Evolutionary conservation across 2,113 vertebrate species (phyloP).

Genomic region (Phaethornis superciliosus): DNA sequence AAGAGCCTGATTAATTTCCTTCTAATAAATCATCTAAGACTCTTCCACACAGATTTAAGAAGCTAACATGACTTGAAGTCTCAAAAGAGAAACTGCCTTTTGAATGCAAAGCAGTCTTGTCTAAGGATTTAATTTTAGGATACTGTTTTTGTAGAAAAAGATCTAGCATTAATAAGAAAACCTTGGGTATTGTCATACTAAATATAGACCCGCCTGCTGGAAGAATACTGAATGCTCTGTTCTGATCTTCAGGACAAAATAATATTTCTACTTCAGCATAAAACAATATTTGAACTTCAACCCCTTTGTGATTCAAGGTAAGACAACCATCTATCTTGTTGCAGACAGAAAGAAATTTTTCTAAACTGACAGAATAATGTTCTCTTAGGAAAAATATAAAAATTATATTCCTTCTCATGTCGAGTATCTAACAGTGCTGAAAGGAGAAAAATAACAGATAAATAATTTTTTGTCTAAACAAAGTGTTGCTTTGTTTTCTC

Average conservation of each 20-base stretch:
- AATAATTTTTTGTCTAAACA: neutral
- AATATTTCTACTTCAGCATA: neutral
- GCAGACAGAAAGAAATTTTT: neutral
- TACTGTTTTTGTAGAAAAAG: neutral
- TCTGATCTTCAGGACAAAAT: neutral
- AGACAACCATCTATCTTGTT: neutral
- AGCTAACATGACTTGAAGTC: neutral
- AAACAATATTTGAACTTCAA: neutral
- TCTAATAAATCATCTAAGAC: neutral
- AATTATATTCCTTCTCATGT: neutral
- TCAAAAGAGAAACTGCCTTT: neutral
- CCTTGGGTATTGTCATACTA: neutral
- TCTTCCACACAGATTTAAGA: neutral
- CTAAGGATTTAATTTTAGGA: neutral
- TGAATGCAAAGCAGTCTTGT: neutral
- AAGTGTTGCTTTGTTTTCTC: neutral
- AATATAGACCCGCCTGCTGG: neutral
- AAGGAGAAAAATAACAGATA: slow-evolving; percentile 7
- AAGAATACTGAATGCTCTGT: neutral
- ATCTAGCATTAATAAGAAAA: neutral
- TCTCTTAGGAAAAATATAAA: slow-evolving; percentile 2
- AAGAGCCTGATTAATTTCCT: neutral
- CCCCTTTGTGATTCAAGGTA: neutral
- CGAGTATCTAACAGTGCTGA: neutral
- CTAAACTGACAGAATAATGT: neutral